Conservation (phyloP, 2,888 invertebrate genomes). For the Scaptomyza cyrtandrae region DNA sequence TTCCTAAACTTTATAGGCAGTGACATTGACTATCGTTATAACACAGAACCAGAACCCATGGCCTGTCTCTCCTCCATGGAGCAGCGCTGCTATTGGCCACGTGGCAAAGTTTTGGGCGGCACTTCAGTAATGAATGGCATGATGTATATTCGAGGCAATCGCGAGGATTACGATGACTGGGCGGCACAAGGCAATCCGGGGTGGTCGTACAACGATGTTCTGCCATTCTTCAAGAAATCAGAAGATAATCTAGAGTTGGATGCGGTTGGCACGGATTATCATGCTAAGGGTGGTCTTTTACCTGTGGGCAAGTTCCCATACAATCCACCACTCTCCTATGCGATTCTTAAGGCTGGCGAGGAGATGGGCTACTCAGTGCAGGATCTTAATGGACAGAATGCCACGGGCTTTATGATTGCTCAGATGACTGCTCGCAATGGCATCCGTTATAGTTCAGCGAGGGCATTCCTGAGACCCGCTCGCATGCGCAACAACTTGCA, state of each 20-base stretch:
- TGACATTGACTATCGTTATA: constrained; percentile 94
- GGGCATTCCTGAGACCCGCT: constrained; percentile 93
- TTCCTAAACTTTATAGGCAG: constrained; percentile 94
- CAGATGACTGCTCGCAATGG: constrained; percentile 95
- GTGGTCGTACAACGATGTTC: constrained; percentile 94
- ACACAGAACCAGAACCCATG: constrained; percentile 91
- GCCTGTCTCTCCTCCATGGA: constrained; percentile 90
- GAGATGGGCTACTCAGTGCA: constrained; percentile 90
- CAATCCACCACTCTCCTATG: constrained; percentile 92
- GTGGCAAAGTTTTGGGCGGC: constrained; percentile 95
- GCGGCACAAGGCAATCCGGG: constrained; percentile 93
- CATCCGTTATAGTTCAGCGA: constrained; percentile 91
- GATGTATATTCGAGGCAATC: constrained; percentile 96
- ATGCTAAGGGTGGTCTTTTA: constrained; percentile 90
- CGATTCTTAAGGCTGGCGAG: constrained; percentile 91
- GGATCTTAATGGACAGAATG: constrained; percentile 92
- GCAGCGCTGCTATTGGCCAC: constrained; percentile 91
- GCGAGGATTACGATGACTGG: constrained; percentile 95
- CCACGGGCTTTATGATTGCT: constrained; percentile 94
- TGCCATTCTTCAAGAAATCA: constrained; percentile 95
- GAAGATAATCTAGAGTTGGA: constrained; percentile 90
- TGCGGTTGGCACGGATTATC: constrained; percentile 91
- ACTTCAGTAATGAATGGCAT: constrained; percentile 97
- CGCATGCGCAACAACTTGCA: constrained; percentile 91
- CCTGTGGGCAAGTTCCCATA: constrained; percentile 93